Evolutionary conservation across 2,113 vertebrate genomes (phyloP).

Genomic region (Motacilla tschutschensis): DNA sequence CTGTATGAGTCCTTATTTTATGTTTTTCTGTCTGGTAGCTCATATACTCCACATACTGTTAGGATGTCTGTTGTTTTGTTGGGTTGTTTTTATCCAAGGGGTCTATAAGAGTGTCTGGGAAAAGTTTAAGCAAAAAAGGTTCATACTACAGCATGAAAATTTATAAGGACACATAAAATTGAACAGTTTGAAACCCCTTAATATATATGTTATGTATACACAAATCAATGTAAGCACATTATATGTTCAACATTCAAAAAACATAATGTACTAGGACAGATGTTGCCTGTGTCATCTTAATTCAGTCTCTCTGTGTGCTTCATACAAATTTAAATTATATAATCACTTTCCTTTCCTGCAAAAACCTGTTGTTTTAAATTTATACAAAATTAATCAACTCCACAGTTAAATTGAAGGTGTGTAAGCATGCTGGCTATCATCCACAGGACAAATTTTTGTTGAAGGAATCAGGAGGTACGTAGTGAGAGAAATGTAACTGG

Average conservation of each 20-base stretch:
- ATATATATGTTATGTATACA: neutral
- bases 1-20: neutral
- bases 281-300: neutral
- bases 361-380: neutral
- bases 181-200: neutral
- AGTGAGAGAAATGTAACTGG: neutral
- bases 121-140: neutral
- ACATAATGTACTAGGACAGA: neutral
- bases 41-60: neutral
- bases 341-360: neutral
- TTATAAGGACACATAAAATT: neutral
- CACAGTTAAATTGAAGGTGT: neutral
- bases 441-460: neutral
- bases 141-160: neutral
- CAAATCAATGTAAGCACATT: neutral
- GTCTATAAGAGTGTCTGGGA: neutral
- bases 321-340: neutral
- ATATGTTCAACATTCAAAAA: neutral
- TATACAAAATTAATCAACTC: neutral
- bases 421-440: neutral
- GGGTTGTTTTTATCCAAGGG: fast-evolving
- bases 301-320: neutral
- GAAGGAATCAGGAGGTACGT: neutral
- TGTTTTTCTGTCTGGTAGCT: neutral
- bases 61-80: neutral